Base-by-base conservation (phyloP, 2,113 vertebrate genomes). In the Leptocoma aspasia region DNA sequence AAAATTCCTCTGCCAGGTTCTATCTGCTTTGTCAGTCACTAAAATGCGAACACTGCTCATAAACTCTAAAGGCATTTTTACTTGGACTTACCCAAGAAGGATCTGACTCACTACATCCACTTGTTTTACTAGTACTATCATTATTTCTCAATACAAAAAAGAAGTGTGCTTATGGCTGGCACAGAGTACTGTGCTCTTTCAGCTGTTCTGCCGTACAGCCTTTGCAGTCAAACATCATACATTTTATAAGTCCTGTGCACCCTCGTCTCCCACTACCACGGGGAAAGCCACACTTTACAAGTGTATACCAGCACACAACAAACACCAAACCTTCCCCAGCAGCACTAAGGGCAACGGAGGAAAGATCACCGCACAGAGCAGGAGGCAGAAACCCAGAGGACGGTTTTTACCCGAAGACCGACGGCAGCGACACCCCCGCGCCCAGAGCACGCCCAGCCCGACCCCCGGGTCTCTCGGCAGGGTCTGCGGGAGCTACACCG, bases 381-480 rank as follows among this genome's bases (percentile, higher is more conserved):
- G 50, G 8, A 15, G 8, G 37, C 54, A 60, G 15, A 44, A 44
- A 4, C 17, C 42, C 3, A 6, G 18, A 16, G 17, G 41, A 2
- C 2, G 7, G 13, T 4, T 33, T 68, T 11, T 4, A 31, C 39
- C 7, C 47, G 2, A 5, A 31, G 27, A 26, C 23, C 18, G 10
- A 28, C 0, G 11, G 16, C 45, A 9, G 23, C 19, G 21, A 13
- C 27, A 7, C 19, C 5, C 47, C 65, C 1, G 2, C 6, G 37
- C 31, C 45, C 71, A 0, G 42, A 7, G 41, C 6, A 19, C 24
- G 18, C 44, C 73, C 15, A n/a, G 4, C 10, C 27, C 57, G 8
- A 14, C 2, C 20, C 6, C 19, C 11, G 7, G 15, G 15, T 39
- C 21, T 31, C 63, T 7, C 11, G 33, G 24, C 15, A 18, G 50